Evolutionary conservation across 2,113 vertebrate genomes (phyloP).

Genomic region (Cranoglanis bouderius): DNA sequence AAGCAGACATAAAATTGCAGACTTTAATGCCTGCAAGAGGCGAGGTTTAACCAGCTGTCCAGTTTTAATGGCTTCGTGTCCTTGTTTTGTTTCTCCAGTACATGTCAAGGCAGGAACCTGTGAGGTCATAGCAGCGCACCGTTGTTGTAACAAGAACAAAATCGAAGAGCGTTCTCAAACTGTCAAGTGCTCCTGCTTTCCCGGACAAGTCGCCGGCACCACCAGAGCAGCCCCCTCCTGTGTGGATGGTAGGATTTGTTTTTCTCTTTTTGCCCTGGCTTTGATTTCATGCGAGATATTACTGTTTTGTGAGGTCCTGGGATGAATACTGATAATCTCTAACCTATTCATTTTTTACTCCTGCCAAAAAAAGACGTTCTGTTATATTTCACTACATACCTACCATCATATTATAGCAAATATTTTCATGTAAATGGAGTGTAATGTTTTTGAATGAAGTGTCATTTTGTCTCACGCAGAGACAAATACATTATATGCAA

Average conservation of each 20-base stretch:
- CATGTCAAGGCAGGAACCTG: constrained; percentile 91
- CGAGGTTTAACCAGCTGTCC: constrained; percentile 45
- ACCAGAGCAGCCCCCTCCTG: constrained; percentile 92
- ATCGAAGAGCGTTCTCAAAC: constrained; percentile 97
- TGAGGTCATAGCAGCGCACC: constrained; percentile 91
- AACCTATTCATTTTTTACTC: not conserved
- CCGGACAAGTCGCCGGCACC: constrained; percentile 95
- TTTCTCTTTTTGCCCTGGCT: constrained; percentile 28
- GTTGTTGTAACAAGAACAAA: constrained; percentile 97
- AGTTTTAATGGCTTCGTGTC: constrained; percentile 49
- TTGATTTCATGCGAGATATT: constrained; percentile 23
- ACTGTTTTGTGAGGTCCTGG: constrained; percentile 9
- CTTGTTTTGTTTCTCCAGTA: constrained; percentile 71
- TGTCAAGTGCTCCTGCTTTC: constrained; percentile 95
- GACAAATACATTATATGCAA: not conserved
- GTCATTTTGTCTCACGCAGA: not conserved
- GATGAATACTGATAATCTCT: not conserved
- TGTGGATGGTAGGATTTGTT: constrained; percentile 85
- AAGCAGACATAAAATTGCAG: constrained; percentile 29
- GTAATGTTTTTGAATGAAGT: not conserved
- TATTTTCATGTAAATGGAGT: not conserved
- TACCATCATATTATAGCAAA: not conserved
- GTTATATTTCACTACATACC: not conserved
- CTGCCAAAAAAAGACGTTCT: not conserved
- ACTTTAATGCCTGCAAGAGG: not conserved